Evolutionary conservation across 1,140 invertebrate genomes (phyloP).

Genomic region (Bombus waltoni): DNA sequence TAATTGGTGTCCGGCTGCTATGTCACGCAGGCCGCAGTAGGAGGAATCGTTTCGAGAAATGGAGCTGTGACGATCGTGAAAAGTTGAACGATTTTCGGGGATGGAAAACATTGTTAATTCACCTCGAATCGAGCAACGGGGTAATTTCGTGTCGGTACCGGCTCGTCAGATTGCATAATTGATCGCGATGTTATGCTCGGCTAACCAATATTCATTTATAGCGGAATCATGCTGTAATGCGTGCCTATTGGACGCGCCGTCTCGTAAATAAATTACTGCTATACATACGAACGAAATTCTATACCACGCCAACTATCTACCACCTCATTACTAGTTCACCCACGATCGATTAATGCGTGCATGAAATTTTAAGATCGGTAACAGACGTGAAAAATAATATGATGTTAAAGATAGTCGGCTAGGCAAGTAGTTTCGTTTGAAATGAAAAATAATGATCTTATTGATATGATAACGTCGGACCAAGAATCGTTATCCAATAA

Average conservation of each 20-base stretch:
- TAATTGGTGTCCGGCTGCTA: neutral
- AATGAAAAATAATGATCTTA: no score
- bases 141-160: conserved; percentile 18
- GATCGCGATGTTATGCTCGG: conserved; percentile 38
- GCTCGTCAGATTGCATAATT: conserved; percentile 47
- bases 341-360: neutral
- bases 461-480: no score
- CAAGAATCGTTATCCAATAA: no score
- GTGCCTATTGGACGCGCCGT: conserved; percentile 7
- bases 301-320: neutral
- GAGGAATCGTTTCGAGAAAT: neutral
- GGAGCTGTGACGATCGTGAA: no score
- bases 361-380: neutral
- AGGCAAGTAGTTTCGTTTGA: no score
- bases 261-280: conserved; percentile 34
- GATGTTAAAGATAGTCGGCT: neutral
- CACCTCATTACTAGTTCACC: neutral
- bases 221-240: conserved; percentile 43
- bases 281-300: conserved; percentile 15
- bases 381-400: neutral
- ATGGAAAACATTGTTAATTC: conserved; percentile 9
- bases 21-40: neutral
- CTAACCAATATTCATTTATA: conserved; percentile 29
- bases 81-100: neutral
- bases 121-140: neutral